Percentiles rank a stretch among this genome's conserved stretches.
These are phyloP conservation scores for Pelecanoides urinatrix DNA, from an alignment of 2,113 vertebrate genomes.

Conservation along the genomic window DNA sequence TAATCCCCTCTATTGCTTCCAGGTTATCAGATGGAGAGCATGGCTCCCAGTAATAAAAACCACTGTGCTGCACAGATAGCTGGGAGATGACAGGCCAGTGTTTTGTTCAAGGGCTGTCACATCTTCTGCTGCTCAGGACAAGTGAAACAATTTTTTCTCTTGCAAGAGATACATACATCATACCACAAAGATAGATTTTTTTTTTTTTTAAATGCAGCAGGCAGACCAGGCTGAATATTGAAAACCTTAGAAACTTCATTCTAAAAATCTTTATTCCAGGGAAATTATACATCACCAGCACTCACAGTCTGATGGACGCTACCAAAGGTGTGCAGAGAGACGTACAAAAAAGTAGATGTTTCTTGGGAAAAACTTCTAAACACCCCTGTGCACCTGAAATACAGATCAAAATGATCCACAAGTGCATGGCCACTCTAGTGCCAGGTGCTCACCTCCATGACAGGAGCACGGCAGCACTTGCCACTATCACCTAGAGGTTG, in stretches of 20 bases:
- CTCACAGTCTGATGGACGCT: neutral
- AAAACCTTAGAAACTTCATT: neutral
- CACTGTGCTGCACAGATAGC: neutral
- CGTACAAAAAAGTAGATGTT: neutral
- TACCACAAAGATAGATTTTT: neutral
- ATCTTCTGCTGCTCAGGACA: neutral
- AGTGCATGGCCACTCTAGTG: neutral
- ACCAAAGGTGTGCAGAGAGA: neutral
- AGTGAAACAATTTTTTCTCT: neutral
- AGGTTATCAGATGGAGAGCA: slow-evolving; percentile 63
- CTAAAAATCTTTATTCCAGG: neutral
- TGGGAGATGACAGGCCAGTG: neutral
- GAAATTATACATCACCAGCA: fast-evolving
- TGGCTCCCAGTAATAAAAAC: neutral
- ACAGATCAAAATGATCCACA: neutral
- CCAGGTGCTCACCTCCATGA: neutral
- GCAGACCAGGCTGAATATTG: neutral
- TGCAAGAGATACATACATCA: neutral
- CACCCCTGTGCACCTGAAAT: neutral
- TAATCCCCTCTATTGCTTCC: neutral
- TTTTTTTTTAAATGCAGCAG: neutral
- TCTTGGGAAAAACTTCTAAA: neutral
- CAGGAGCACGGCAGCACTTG: neutral
- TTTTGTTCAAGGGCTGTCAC: neutral
- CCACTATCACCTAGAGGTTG: neutral